These are phyloP conservation scores for Odontophorus gujanensis DNA, from an alignment of 2,113 vertebrate genomes.

Conservation along the genomic window DNA sequence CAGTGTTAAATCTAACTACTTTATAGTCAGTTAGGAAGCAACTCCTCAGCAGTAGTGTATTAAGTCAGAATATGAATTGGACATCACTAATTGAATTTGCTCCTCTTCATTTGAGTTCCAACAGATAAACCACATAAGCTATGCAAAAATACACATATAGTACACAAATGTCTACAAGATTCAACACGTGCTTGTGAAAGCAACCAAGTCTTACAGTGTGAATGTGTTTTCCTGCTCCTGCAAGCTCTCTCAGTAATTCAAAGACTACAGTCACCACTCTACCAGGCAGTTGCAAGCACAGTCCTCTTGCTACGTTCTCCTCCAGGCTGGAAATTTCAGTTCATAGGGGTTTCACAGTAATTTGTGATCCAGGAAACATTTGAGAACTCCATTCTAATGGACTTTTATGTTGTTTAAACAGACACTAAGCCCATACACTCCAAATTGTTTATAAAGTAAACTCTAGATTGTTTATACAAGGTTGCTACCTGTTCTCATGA, in stretches of 20 bases:
- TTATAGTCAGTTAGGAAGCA: not conserved
- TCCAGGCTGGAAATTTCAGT: not conserved
- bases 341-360: not conserved
- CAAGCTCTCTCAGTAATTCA: not conserved
- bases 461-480: not conserved
- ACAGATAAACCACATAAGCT: not conserved
- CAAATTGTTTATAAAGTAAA: not conserved
- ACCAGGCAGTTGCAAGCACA: not conserved
- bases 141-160: not conserved
- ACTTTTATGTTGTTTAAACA: not conserved
- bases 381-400: not conserved
- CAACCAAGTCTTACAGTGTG: not conserved
- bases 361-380: not conserved
- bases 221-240: not conserved
- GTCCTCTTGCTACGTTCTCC: not conserved
- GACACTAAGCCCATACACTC: not conserved
- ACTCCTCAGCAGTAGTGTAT: not conserved
- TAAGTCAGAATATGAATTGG: not conserved
- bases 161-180: not conserved
- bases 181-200: not conserved
- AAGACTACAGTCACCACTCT: not conserved
- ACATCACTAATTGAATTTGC: not conserved
- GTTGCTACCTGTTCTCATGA: not conserved
- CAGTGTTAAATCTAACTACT: not conserved
- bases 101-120: not conserved